Evolutionary conservation across 2,888 invertebrate genomes (phyloP).

Genomic region (Caenorhabditis sulstoni): DNA sequence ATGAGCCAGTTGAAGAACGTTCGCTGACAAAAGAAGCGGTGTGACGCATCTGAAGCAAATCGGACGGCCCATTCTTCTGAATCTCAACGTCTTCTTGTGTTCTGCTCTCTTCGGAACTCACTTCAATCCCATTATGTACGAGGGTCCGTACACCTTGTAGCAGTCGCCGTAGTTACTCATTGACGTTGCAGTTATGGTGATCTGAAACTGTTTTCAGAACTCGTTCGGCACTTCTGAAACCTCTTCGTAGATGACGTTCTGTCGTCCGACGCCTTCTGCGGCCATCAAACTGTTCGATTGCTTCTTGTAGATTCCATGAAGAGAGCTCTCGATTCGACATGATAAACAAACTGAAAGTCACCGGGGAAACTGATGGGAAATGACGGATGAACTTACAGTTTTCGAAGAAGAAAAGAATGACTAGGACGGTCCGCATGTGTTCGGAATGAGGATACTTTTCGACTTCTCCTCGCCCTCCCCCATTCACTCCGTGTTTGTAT

Average conservation of each 20-base stretch:
- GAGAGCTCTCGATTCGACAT: slow-evolving; percentile 61
- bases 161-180: slow-evolving; percentile 74
- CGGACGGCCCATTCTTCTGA: slow-evolving; percentile 69
- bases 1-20: slow-evolving; percentile 73
- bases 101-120: slow-evolving; percentile 5
- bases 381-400: slow-evolving; percentile 17
- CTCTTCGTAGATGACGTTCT: slow-evolving; percentile 62
- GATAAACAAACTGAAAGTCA: slow-evolving; percentile 21
- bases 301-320: slow-evolving; percentile 66
- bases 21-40: slow-evolving; percentile 64
- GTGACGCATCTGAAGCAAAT: slow-evolving; percentile 74
- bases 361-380: neutral
- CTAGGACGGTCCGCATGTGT: slow-evolving; percentile 35
- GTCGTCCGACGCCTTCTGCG: slow-evolving; percentile 29
- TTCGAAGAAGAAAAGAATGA: slow-evolving; percentile 24
- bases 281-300: slow-evolving; percentile 46
- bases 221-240: too few species aligned
- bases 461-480: neutral
- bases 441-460: slow-evolving; percentile 14
- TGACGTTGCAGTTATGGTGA: slow-evolving; percentile 66
- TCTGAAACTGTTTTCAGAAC: too few species aligned
- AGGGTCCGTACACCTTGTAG: slow-evolving; percentile 65
- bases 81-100: slow-evolving; percentile 6
- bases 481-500: slow-evolving; percentile 22
- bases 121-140: slow-evolving; percentile 73